phyloP scores from a whole-genome alignment of 2,888 invertebrate genomes.

The Diadegma fenestrale region DNA sequence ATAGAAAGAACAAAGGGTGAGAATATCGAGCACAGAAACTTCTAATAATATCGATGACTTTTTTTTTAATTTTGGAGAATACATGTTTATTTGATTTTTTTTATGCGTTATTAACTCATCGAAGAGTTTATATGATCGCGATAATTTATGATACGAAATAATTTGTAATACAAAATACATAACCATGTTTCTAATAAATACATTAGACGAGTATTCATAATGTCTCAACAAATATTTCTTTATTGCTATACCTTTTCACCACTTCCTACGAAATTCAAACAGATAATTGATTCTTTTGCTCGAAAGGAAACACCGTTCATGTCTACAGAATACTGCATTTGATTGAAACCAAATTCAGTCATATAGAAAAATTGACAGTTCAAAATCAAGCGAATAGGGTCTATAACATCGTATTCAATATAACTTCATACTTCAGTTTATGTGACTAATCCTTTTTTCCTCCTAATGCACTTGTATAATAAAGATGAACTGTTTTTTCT shows the following conservation, averaged over 20 bases:
- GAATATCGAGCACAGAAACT: slow-evolving; percentile 11
- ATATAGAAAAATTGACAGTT: neutral
- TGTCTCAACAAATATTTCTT: neutral
- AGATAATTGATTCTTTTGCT: neutral
- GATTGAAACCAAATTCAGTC: neutral
- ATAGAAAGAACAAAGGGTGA: neutral
- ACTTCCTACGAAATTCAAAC: neutral
- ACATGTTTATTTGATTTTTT: neutral
- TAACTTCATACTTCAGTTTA: neutral
- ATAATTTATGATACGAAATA: no score
- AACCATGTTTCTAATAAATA: neutral
- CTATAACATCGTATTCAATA: neutral
- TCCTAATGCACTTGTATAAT: neutral
- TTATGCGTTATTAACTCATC: no score
- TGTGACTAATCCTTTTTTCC: neutral
- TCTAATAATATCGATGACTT: no score
- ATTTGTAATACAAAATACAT: no score
- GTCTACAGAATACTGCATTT: neutral
- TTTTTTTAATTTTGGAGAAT: neutral
- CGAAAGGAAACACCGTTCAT: neutral
- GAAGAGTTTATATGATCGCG: no score
- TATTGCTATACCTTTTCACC: neutral
- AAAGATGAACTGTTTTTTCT: neutral
- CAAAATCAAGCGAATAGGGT: neutral
- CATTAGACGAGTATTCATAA: neutral